Base-by-base conservation (phyloP, 2,113 vertebrate species). In the Phaethon lepturus region DNA sequence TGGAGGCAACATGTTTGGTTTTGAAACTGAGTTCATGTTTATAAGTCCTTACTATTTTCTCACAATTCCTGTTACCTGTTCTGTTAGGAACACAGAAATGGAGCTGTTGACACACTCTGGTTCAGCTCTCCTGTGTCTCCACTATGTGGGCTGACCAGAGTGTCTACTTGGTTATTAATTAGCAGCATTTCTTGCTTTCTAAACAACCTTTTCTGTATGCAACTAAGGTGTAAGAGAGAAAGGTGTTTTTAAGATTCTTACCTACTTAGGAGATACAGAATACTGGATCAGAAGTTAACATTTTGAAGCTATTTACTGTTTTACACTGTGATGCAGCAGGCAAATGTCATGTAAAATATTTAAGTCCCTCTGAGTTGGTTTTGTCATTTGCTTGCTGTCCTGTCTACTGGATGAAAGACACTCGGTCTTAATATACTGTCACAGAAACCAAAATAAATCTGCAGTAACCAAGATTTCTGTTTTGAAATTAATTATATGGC, bases 331-430 rank as follows among this genome's bases (percentile, higher is more conserved):
- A 68, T 0, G 1, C 50, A 86, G 13, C 3, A 87, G 26, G 28
- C 17, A 79, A 87, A 69, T 1, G 1, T 17, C 31, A 47, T 0
- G 0, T 33, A 42, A n/a, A 75, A 66, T 17, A 84, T 24, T 3
- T 56, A 20, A 47, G 13, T 31, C 5, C 10, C 23, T 93, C 35
- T 33, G 33, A 56, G 38, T 7, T 52, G 13, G 4, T 52, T 71
- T 47, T 52, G 12, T 56, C 35, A 49, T 67, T 79, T 92, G 25
- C 49, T 69, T 83, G 42, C 31, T 80, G 55, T n/a, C 67, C 31
- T 73, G 33, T 58, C 28, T 38, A 33, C 5, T 28, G 26, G 23
- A 35, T 52, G 62, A 83, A 80, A 88, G 64, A 64, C 13, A 73
- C 4, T 20, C 17, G 10, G 15, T 35, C 86, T 77, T 74, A 88